Evolutionary conservation across 2,113 vertebrate genomes (phyloP), one percentile per base, ranked within the genome.

Genomic region (Nycticebus coucang): DNA sequence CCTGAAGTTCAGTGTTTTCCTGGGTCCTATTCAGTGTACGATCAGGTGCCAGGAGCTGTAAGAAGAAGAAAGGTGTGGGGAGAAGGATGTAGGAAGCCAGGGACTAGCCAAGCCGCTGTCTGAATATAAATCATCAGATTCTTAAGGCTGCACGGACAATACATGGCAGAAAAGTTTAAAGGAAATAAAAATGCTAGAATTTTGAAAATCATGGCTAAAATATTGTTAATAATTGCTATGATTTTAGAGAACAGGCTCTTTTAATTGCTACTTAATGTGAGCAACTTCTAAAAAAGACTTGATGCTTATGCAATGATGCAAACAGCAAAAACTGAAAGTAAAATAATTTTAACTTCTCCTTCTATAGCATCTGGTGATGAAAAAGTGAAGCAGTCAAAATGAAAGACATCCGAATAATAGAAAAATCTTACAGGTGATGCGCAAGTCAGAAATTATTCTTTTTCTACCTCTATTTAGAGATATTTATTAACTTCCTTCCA

Each of bases 401-500:
- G 35, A 95, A 87, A 86, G n/a, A 0, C 21, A 50, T 77, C 18
- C 55, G 66, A 72, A 35, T 77, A 80, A 74, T 2, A 81, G 41
- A 19, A 84, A 92, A 75, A 89, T 13, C 35, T 88, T 77, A 87
- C 1, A 89, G 35, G 66, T 88, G 35, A 33, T 66, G 45, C 30
- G 87, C 55, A 53, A 53, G 41, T 62, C 60, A 60, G 82, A 90
- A 90, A 83, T 72, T 60, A 77, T 35, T 94, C 80, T 77, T 96
- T 97, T 55, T 66, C 81, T 85, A 10, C 84, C 57, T 78, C 28
- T 62, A 93, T 86, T 88, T 92, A 89, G 83, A 22, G 6, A 81
- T 89, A 86, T 95, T 88, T 91, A 95, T 95, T 91, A 95, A 93
- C 81, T 30, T 80, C 28, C 18, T 90, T 81, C 28, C 53, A 88